Conservation (phyloP, 2,113 vertebrate genomes). For the Siphamia tubifer region DNA sequence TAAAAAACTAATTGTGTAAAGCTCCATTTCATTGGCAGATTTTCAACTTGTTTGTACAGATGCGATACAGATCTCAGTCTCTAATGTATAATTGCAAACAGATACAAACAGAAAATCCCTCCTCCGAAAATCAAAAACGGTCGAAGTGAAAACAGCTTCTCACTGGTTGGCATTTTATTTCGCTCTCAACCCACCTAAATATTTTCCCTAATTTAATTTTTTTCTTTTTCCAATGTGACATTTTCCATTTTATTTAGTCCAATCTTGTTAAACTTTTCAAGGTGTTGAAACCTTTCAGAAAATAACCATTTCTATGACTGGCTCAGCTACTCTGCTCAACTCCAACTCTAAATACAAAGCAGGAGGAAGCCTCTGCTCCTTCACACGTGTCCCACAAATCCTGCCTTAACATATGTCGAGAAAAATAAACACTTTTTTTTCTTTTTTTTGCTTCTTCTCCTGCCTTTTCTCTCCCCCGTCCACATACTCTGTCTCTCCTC, state of each 20-base stretch:
- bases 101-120: not conserved
- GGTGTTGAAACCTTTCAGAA: slow-evolving; percentile 13
- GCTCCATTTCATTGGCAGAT: not conserved
- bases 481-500: not conserved
- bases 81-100: not conserved
- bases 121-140: not conserved
- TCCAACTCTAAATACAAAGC: slow-evolving; percentile 24
- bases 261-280: not conserved
- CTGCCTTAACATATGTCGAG: slow-evolving; percentile 30
- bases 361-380: slow-evolving; percentile 30
- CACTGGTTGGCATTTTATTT: not conserved
- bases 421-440: slow-evolving; percentile 51
- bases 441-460: not conserved
- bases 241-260: no score
- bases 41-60: not conserved
- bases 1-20: not conserved
- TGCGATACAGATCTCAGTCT: not conserved
- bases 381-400: slow-evolving; percentile 50
- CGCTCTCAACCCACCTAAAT: not conserved
- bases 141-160: not conserved
- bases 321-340: slow-evolving; percentile 12
- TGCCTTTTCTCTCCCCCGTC: not conserved
- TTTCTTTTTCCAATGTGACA: no score
- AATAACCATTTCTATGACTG: not conserved
- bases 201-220: slow-evolving; percentile 8